A percentile compares a stretch with the other conserved stretches of the same genome.
Evolutionary conservation across 2,113 vertebrate species (phyloP).

Genomic region (Turdus rufiventris): DNA sequence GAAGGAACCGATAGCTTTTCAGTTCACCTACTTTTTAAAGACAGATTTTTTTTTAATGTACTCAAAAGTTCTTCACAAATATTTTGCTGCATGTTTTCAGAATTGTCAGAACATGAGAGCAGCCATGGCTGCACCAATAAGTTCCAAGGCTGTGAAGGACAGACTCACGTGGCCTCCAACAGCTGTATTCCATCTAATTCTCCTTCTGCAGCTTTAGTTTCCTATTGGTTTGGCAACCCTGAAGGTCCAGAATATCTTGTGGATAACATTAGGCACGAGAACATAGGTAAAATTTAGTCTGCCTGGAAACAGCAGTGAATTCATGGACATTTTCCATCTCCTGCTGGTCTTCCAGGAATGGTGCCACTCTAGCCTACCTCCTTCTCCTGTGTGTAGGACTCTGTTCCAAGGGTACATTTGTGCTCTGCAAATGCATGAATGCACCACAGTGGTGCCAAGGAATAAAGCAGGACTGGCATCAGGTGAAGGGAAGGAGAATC

Average conservation of each 20-base stretch:
- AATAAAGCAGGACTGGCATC: neutral
- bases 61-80: neutral
- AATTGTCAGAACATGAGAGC: slow-evolving; percentile 7
- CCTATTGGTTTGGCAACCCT: neutral
- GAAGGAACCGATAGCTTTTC: neutral
- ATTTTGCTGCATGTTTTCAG: neutral
- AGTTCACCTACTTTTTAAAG: neutral
- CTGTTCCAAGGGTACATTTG: neutral
- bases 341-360: neutral
- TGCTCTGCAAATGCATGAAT: neutral
- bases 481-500: neutral
- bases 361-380: neutral
- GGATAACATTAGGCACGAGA: neutral
- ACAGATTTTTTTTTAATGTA: neutral
- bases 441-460: neutral
- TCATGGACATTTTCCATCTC: neutral
- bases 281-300: neutral
- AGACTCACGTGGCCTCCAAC: neutral
- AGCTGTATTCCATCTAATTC: slow-evolving; percentile 43
- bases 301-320: neutral
- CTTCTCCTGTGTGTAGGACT: neutral
- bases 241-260: neutral
- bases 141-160: neutral
- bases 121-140: neutral
- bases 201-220: slow-evolving; percentile 6